Evolutionary conservation across 2,888 invertebrate species (phyloP).

Genomic region (Hyles lineata): DNA sequence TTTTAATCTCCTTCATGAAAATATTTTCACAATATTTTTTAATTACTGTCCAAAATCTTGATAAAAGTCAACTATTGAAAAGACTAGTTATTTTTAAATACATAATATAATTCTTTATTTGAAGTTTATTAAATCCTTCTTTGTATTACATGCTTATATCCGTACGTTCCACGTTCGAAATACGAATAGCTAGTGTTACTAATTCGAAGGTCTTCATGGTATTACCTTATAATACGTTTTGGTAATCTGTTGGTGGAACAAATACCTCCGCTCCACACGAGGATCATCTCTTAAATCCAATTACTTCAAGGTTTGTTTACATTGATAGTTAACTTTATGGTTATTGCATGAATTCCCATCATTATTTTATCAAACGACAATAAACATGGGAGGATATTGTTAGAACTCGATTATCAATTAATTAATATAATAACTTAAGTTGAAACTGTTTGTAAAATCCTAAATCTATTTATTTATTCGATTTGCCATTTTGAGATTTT

Average conservation of each 20-base stretch:
- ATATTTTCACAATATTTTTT: too few species aligned
- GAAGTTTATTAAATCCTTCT: too few species aligned
- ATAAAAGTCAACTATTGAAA: too few species aligned
- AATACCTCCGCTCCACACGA: not conserved
- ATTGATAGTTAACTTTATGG: not conserved
- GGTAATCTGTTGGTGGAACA: not conserved
- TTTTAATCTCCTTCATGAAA: too few species aligned
- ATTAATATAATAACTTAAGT: too few species aligned
- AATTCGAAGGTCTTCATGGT: conserved; percentile 15
- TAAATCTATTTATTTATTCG: not conserved
- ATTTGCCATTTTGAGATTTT: too few species aligned
- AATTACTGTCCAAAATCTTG: too few species aligned
- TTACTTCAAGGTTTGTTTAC: conserved; percentile 15
- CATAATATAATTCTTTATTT: too few species aligned
- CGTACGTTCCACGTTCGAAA: not conserved
- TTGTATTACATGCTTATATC: not conserved
- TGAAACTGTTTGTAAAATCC: too few species aligned
- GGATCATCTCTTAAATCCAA: conserved; percentile 10
- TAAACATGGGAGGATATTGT: too few species aligned
- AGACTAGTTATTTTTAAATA: too few species aligned
- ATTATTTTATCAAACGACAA: not conserved
- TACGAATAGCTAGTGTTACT: not conserved
- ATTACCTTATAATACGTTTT: not conserved
- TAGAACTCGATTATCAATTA: too few species aligned
- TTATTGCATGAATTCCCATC: not conserved